Evolutionary conservation across 1,140 invertebrate species (phyloP).

Genomic region (Calliopsis andreniformis): DNA sequence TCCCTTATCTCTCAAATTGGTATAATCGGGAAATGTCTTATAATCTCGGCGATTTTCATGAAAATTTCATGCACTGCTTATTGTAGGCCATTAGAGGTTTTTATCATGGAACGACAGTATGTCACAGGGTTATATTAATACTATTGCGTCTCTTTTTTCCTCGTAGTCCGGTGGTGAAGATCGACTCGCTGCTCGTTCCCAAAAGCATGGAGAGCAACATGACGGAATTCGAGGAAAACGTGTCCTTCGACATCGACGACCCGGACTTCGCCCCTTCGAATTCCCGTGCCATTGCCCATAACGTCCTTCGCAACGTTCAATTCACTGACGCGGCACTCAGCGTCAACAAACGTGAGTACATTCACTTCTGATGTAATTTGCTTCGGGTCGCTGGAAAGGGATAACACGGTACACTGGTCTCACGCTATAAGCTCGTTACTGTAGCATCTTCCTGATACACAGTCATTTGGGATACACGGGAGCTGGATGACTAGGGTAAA

Average conservation of each 20-base stretch:
- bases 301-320: constrained; percentile 43
- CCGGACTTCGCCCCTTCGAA: constrained; percentile 65
- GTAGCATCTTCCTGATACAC: no score
- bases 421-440: no score
- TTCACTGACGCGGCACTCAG: constrained; percentile 47
- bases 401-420: no score
- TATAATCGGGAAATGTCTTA: no score
- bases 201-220: constrained; percentile 47
- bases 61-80: no score
- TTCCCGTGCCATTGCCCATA: constrained; percentile 21
- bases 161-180: not conserved
- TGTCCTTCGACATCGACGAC: constrained; percentile 71
- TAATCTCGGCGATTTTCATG: no score
- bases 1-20: no score
- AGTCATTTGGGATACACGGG: no score
- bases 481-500: no score
- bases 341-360: constrained; percentile 59
- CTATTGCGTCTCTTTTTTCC: not conserved
- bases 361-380: constrained; percentile 12
- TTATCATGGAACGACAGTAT: not conserved
- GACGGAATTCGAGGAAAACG: constrained; percentile 72
- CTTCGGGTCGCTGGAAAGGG: no score
- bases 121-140: no score
- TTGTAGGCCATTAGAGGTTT: no score
- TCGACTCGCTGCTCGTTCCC: not conserved